Conservation (phyloP, 2,888 invertebrate genomes). For the Cephus nigrinus region DNA sequence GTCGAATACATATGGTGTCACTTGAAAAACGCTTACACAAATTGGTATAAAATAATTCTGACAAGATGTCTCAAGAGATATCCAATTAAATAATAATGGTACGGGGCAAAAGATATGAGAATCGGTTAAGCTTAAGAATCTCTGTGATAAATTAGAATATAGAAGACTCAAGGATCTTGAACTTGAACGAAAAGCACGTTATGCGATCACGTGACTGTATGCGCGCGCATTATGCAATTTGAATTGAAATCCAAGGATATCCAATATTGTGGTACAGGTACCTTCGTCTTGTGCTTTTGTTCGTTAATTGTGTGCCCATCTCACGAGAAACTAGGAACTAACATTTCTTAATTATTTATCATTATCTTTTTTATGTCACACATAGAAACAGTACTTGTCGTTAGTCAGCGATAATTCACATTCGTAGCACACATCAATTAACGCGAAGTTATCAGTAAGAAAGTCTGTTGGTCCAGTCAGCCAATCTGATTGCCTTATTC, state of each 20-base stretch:
- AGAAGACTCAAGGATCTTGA: neutral
- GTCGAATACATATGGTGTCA: neutral
- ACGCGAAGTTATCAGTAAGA: constrained; percentile 38
- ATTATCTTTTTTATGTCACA: constrained; percentile 11
- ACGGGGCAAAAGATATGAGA: neutral
- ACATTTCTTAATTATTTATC: constrained; percentile 41
- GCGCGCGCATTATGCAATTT: neutral
- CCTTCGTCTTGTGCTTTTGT: constrained; percentile 44
- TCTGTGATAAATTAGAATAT: neutral
- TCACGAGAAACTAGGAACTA: constrained; percentile 50
- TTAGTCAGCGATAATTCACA: constrained; percentile 10
- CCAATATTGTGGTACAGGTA: constrained; percentile 40
- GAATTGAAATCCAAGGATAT: neutral
- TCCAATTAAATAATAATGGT: neutral
- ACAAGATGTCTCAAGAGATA: neutral
- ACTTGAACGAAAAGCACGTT: neutral
- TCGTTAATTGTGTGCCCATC: constrained; percentile 46
- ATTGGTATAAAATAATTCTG: neutral
- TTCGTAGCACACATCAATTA: constrained; percentile 36
- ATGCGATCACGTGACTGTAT: neutral
- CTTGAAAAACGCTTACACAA: neutral
- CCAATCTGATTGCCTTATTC: constrained; percentile 45
- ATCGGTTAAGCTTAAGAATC: neutral
- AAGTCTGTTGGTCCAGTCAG: constrained; percentile 44
- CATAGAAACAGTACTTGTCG: neutral